phyloP scores from a whole-genome alignment of 2,888 invertebrate genomes.

The Torymus texanus region DNA sequence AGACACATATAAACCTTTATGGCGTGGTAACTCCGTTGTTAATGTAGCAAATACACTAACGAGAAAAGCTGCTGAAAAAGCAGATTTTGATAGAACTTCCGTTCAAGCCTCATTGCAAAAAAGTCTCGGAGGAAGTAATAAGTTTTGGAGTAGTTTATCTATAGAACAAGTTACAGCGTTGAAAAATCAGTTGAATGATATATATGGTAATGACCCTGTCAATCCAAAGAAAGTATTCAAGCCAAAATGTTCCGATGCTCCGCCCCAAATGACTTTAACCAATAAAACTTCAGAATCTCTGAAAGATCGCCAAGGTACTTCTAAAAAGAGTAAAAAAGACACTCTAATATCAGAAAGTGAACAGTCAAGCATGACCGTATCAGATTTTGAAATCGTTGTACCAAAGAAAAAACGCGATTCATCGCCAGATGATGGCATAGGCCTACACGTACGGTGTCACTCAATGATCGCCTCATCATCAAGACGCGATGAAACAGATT shows the following conservation, averaged over 20 bases:
- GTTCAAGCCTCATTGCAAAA: constrained; percentile 76
- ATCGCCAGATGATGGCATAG: constrained; percentile 59
- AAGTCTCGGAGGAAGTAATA: constrained; percentile 82
- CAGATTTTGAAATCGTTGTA: constrained; percentile 69
- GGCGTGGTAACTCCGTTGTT: constrained; percentile 89
- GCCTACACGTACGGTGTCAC: constrained; percentile 71
- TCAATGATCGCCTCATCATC: constrained; percentile 67
- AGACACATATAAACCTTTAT: constrained; percentile 87
- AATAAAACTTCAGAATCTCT: constrained; percentile 49
- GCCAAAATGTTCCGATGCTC: constrained; percentile 14
- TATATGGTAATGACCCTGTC: constrained; percentile 81
- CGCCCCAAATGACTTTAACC: background rate
- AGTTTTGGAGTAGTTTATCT: constrained; percentile 89
- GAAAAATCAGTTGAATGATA: constrained; percentile 87
- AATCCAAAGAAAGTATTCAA: constrained; percentile 64
- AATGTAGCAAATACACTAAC: constrained; percentile 86
- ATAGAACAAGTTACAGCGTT: constrained; percentile 88
- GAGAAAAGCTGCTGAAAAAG: constrained; percentile 77
- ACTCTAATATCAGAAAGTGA: constrained; percentile 22
- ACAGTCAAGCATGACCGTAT: constrained; percentile 38
- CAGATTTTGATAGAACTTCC: constrained; percentile 71
- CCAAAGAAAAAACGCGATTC: constrained; percentile 61
- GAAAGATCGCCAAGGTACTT: background rate
- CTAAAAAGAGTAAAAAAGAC: constrained; percentile 11
- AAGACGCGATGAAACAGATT: constrained; percentile 45